Evolutionary conservation across 2,888 invertebrate genomes (phyloP), one percentile per base, ranked within the genome.

Genomic region (Scaptomyza tumidula): DNA sequence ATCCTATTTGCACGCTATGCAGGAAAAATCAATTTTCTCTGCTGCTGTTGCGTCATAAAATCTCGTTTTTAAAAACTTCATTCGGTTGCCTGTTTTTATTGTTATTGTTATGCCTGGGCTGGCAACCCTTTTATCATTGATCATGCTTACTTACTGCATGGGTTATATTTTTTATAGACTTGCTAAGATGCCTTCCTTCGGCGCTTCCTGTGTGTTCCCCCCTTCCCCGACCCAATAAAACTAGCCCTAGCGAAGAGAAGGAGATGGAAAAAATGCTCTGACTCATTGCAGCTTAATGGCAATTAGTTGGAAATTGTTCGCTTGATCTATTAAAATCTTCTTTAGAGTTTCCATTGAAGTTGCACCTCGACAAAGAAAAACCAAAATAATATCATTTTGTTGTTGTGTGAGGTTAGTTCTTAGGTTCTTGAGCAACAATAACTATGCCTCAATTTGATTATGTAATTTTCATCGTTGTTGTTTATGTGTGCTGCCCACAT

Each of bases 1-100:
- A 83, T 83, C 88, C 83, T 83, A 88, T 83, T 83, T 83, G 86
- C 88, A 84, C 84, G 88, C 84, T 67, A 69, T 69, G 69, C 53
- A 68, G 66, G 80, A 86, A 29, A 88, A 83, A 84, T 88, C 84
- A 86, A 88, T 86, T 83, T 58, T 49, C 27, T 44, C 19, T 35
- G 13, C 6, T 13, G 7, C 6, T 54, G 27, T 65, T 66, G 52
- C 61, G 52, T 63, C 79, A 68, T 75, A 69, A 75, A 67, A 71
- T 60, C 50, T 44, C 49, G 29, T 11, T 16, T 70, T 52, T 24
- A 5, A 24, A 24, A 24, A 24, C 24, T 24, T 24, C 24, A 24
- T 24, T 24, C 24, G 24, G 24, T 5, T 24, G 24, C 24, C 13
- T 53, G 14, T 24, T 37, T 39, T 35, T 35, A 6, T 19, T 27